Evolutionary conservation across 2,888 invertebrate species (phyloP), one percentile per base, ranked within the genome.

Genomic region (Heliconius cydno): DNA sequence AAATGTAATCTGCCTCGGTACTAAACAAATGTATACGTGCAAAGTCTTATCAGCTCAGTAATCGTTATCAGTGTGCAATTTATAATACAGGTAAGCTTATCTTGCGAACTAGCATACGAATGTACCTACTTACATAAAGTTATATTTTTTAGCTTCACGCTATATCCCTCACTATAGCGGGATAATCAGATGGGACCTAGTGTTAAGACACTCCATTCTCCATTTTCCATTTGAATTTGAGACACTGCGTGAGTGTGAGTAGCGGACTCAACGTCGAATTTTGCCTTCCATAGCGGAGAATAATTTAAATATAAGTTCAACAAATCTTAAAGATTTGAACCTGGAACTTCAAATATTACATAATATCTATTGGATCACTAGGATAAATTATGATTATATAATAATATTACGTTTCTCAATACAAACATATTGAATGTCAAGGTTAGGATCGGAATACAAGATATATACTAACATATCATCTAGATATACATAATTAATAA

Each of bases 371-470:
- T 46, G 41, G 15, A 25, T 25, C 25, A 25, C 41, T 15, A 25
- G 5, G 3, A 25, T 1, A 41, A 41, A 25, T 46, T 41, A 75
- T 22, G 25, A 63, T 65, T 57, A 72, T 30, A 65, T 65, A 65
- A 75, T 63, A 75, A 41, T 75, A 75, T 75, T 75, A 46, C 19
- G 65, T 75, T 75, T 75, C 75, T 65, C 22, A 75, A 75, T 75
- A 41, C 57, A 34, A 57, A 73, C 52, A 15, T 75, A 65, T 65
- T 63, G 65, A 75, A 75, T 75, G 75, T 75, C 75, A 75, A 75
- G 75, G 75, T 63, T 63, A 19, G 65, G 60, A 75, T 65, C 65
- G 6, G 19, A 75, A 75, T 75, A 65, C 63, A 70, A 25, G 68
- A 70, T 46, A 19, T 52, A 52, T 22, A 52, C 52, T 22, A 22